Evolutionary conservation across 2,113 vertebrate species (phyloP).

Genomic region (Ascaphus truei): DNA sequence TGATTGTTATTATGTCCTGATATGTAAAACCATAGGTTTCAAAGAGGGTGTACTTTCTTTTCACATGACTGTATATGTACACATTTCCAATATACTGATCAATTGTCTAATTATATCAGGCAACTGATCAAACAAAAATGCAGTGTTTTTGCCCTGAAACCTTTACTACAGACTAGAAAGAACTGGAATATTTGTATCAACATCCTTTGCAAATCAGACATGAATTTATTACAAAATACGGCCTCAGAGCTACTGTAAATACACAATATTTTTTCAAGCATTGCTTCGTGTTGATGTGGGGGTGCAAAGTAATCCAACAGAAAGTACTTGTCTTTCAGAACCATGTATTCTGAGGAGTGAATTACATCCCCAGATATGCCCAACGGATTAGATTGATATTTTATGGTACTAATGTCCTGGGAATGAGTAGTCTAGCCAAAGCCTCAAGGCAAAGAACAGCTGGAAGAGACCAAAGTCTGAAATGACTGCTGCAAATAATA

Average conservation of each 20-base stretch:
- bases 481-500: constrained; percentile 4
- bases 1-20: too few species aligned
- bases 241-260: constrained; percentile 16
- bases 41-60: too few species aligned
- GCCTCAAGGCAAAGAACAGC: constrained; percentile 13
- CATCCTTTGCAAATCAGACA: too few species aligned
- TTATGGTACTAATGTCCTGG: constrained; percentile 5
- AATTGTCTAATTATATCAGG: too few species aligned
- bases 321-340: constrained; percentile 23
- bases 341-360: not conserved
- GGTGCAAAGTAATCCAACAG: constrained; percentile 35
- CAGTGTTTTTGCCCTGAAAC: too few species aligned
- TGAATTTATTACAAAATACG: not conserved
- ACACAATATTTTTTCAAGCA: not conserved
- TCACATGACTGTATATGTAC: too few species aligned
- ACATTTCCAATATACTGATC: too few species aligned
- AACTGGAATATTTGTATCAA: too few species aligned
- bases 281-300: not conserved
- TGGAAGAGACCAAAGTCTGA: constrained; percentile 11
- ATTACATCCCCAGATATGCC: not conserved
- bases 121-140: too few species aligned
- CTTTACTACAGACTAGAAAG: too few species aligned
- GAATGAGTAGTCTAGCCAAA: constrained; percentile 6
- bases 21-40: too few species aligned
- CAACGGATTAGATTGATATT: not conserved